Base-by-base conservation (phyloP, 1,140 invertebrate genomes). In the Geopemphigus sp. region DNA sequence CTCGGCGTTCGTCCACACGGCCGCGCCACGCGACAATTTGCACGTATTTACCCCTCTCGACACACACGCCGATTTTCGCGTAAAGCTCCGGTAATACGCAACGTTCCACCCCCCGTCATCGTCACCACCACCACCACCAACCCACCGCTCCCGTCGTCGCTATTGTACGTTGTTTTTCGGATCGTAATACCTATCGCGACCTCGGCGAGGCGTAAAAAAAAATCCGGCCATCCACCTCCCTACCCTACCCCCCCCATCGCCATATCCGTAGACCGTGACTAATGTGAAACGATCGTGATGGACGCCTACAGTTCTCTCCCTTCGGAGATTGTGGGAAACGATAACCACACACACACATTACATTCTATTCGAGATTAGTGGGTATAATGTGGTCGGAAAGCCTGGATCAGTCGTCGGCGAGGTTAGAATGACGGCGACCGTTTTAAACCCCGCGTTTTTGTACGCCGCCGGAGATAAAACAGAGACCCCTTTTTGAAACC, bases 201-300 rank as follows among this genome's bases (percentile, higher is more conserved):
- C 66, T 68, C 47, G 24, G 39, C 66, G 66, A 68, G 39, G 45
- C 47, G 19, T 73, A 73, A 73, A 73, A 73, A 32, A 12, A 56
- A 73, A 73, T 73, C 24, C 70, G 19, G 11, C n/a, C 70, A 1
- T 22, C 50, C 32, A 47, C 26, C 50, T 29, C 32, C 54, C 39
- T 73, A 73, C 59, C n/a, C n/a, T n/a, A n/a, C n/a, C n/a, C n/a
- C n/a, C n/a, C n/a, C n/a, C n/a, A n/a, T n/a, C n/a, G n/a, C n/a
- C n/a, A n/a, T n/a, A n/a, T n/a, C n/a, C 74, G 17, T 8, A 2
- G 39, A 61, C 74, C 74, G 74, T 78, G 74, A 78, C 57, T 78
- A 78, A 63, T 78, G 57, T 78, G 39, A 78, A 78, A 78, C 74
- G 74, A 63, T 78, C 45, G 39, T 78, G 73, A 76, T 61, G 32